Evolutionary conservation across 2,888 invertebrate species (phyloP).

Genomic region (Notodromas monacha): DNA sequence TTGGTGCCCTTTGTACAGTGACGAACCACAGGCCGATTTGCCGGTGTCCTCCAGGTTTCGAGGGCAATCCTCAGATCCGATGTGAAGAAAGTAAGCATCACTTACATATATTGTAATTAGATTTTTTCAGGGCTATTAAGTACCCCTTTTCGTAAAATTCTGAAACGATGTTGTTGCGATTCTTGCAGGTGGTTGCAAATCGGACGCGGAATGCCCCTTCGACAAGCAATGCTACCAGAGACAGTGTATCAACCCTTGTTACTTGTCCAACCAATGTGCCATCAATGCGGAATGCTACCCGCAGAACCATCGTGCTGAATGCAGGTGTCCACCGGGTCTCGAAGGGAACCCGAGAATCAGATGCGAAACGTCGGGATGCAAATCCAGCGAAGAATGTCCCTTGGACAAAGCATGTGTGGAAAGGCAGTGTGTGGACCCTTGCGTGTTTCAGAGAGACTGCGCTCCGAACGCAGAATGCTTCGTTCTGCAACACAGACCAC

Average conservation of each 20-base stretch:
- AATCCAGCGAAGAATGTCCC: slow-evolving; percentile 26
- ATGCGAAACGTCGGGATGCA: slow-evolving; percentile 8
- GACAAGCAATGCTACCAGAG: slow-evolving; percentile 48
- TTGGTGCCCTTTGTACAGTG: slow-evolving; percentile 39
- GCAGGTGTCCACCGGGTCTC: slow-evolving; percentile 41
- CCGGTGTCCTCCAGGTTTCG: slow-evolving; percentile 25
- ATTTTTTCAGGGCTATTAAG: too few relatives aligned
- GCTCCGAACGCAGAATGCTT: slow-evolving; percentile 45
- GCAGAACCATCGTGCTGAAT: slow-evolving; percentile 25
- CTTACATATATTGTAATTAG: background rate
- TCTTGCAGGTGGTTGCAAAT: slow-evolving; percentile 32
- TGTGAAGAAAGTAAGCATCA: slow-evolving; percentile 9
- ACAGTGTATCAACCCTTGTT: slow-evolving; percentile 36
- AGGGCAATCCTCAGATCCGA: slow-evolving; percentile 10
- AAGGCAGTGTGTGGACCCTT: slow-evolving; percentile 52
- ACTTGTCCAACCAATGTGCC: slow-evolving; percentile 13
- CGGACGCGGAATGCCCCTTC: slow-evolving; percentile 46
- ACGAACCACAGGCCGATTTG: slow-evolving; percentile 43
- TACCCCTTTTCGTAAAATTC: too few relatives aligned
- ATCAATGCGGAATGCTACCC: slow-evolving; percentile 22
- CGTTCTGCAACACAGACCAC: slow-evolving; percentile 33
- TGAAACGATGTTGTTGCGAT: background rate
- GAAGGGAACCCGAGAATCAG: slow-evolving; percentile 12
- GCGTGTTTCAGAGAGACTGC: slow-evolving; percentile 27
- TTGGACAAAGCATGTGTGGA: slow-evolving; percentile 38